phyloP scores from a whole-genome alignment of 2,888 invertebrate species.

The Diogma glabrata region DNA sequence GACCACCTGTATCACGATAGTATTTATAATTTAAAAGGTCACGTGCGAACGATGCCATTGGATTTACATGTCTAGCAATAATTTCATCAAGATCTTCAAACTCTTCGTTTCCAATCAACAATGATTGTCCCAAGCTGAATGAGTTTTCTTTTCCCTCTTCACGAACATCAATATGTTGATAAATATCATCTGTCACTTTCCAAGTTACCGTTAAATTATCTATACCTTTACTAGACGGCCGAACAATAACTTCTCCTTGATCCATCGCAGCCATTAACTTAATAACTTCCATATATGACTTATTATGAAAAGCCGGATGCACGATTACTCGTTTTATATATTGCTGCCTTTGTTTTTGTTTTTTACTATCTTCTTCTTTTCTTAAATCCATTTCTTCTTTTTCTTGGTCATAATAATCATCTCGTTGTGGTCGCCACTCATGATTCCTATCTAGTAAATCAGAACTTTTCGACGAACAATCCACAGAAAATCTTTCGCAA shows the following conservation, averaged over 20 bases:
- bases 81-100: slow-evolving; percentile 99
- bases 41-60: slow-evolving; percentile 88
- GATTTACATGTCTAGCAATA: slow-evolving; percentile 89
- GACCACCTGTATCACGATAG: slow-evolving; percentile 66
- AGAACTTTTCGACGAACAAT: slow-evolving; percentile 86
- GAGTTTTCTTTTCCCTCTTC: slow-evolving; percentile 96
- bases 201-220: slow-evolving; percentile 97
- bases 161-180: slow-evolving; percentile 91
- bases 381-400: slow-evolving; percentile 68
- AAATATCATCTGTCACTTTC: slow-evolving; percentile 92
- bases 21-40: slow-evolving; percentile 89
- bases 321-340: slow-evolving; percentile 95
- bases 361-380: slow-evolving; percentile 69
- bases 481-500: slow-evolving; percentile 84
- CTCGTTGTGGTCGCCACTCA: slow-evolving; percentile 83
- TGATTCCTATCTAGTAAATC: slow-evolving; percentile 84
- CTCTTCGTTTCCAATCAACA: slow-evolving; percentile 84
- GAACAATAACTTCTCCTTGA: slow-evolving; percentile 90
- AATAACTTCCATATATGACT: slow-evolving; percentile 85
- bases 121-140: slow-evolving; percentile 78
- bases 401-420: slow-evolving; percentile 83
- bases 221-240: slow-evolving; percentile 94
- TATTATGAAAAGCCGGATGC: slow-evolving; percentile 95
- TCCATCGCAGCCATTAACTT: slow-evolving; percentile 84
- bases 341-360: slow-evolving; percentile 68